These are phyloP conservation scores for Drosophila trichaetosa DNA, from an alignment of 2,888 invertebrate genomes.

Conservation along the genomic window DNA sequence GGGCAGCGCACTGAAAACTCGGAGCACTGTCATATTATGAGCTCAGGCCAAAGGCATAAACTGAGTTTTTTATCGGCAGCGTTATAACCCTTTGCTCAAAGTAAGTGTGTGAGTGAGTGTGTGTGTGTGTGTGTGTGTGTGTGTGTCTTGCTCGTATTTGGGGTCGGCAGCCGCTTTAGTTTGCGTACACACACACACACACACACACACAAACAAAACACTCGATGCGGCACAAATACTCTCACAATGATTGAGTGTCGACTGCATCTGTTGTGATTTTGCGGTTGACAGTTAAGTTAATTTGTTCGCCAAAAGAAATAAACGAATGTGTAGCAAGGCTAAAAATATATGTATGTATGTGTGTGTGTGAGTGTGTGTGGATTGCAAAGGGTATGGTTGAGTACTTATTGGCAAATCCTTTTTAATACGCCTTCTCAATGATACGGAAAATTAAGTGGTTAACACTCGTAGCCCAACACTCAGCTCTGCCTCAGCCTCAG, in stretches of 20 bases:
- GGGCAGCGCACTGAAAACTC: conserved; percentile 17
- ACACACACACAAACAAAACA: conserved; percentile 34
- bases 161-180: conserved; percentile 60
- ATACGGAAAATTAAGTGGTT: conserved; percentile 75
- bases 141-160: conserved; percentile 21
- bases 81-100: conserved; percentile 51
- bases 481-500: background rate
- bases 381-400: conserved; percentile 17
- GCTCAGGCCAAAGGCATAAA: conserved; percentile 55
- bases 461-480: conserved; percentile 48
- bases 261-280: conserved; percentile 77
- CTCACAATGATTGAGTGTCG: conserved; percentile 67
- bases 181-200: conserved; percentile 28
- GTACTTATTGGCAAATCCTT: conserved; percentile 54
- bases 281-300: conserved; percentile 76
- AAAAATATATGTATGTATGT: background rate
- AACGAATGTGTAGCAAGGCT: conserved; percentile 8
- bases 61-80: conserved; percentile 62
- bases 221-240: conserved; percentile 61
- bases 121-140: conserved; percentile 3
- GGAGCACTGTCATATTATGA: conserved; percentile 65
- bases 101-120: background rate
- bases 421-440: conserved; percentile 69
- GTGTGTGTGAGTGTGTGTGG: conserved; percentile 7
- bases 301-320: conserved; percentile 57